Conservation (phyloP, 2,113 vertebrate species). For the Aix galericulata region DNA sequence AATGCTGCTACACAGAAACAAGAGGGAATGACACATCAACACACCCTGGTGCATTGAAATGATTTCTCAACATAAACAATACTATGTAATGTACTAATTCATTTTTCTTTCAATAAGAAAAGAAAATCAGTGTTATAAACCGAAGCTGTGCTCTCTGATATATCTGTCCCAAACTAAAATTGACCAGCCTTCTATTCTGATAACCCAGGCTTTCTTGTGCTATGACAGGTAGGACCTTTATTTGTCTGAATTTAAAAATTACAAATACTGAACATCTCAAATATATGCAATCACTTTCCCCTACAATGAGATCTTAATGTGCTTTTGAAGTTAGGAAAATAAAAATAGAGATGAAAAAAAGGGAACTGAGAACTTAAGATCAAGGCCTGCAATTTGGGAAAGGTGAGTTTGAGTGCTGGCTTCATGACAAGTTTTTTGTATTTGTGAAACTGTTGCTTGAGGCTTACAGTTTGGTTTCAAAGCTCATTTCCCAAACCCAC, state of each 20-base stretch:
- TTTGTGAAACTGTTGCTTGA: background rate
- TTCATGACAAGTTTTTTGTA: background rate
- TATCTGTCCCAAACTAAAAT: background rate
- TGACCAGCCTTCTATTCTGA: background rate
- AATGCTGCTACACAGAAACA: slow-evolving; percentile 23
- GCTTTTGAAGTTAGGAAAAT: background rate
- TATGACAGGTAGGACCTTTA: background rate
- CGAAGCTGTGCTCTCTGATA: background rate
- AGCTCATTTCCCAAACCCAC: background rate
- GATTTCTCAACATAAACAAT: slow-evolving; percentile 54
- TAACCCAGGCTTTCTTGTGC: background rate
- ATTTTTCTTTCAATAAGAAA: background rate
- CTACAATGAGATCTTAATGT: background rate
- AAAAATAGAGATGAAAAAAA: background rate
- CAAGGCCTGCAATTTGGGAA: background rate
- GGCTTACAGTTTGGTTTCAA: background rate
- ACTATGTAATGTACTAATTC: slow-evolving; percentile 9
- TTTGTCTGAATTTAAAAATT: background rate
- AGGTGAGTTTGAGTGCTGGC: background rate
- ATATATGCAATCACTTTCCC: background rate
- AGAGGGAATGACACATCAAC: slow-evolving; percentile 52
- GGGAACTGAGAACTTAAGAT: background rate
- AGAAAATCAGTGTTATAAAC: background rate
- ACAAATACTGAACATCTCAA: background rate
- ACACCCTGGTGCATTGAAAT: slow-evolving; percentile 63